These are phyloP conservation scores for Trichomycterus rosablanca DNA, from an alignment of 2,113 vertebrate genomes.

Conservation along the genomic window DNA sequence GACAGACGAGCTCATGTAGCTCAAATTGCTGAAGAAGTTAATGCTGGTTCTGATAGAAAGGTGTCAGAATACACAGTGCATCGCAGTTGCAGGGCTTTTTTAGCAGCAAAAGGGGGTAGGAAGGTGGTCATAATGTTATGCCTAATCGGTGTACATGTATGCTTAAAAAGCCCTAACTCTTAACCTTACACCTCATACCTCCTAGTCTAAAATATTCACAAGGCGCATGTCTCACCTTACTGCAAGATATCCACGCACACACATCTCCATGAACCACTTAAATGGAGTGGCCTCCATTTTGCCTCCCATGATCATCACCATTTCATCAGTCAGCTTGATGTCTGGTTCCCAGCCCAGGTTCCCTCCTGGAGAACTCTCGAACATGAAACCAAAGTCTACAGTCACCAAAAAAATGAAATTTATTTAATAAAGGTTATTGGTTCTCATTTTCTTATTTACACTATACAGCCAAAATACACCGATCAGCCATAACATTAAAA, in stretches of 20 bases:
- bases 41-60: too few species aligned
- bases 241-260: slow-evolving; percentile 92
- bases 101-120: too few species aligned
- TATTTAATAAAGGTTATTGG: too few species aligned
- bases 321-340: slow-evolving; percentile 97
- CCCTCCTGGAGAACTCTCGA: slow-evolving; percentile 95
- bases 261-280: slow-evolving; percentile 99
- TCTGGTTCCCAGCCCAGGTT: slow-evolving; percentile 98
- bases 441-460: too few species aligned
- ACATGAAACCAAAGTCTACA: slow-evolving; percentile 99
- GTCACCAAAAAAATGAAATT: slow-evolving; percentile 12
- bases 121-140: too few species aligned
- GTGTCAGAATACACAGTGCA: too few species aligned
- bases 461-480: too few species aligned
- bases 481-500: too few species aligned
- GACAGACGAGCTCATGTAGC: too few species aligned
- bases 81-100: too few species aligned
- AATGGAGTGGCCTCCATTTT: slow-evolving; percentile 99
- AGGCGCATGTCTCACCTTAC: slow-evolving; percentile 73
- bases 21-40: too few species aligned
- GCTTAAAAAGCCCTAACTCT: not conserved
- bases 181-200: slow-evolving; percentile 13
- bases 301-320: slow-evolving; percentile 99
- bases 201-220: slow-evolving; percentile 33
- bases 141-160: too few species aligned